A percentile compares a stretch with the other conserved stretches of the same genome.
These are phyloP conservation scores for Takifugu ocellatus DNA, from an alignment of 2,797 vertebrate species.

Conservation along the genomic window DNA sequence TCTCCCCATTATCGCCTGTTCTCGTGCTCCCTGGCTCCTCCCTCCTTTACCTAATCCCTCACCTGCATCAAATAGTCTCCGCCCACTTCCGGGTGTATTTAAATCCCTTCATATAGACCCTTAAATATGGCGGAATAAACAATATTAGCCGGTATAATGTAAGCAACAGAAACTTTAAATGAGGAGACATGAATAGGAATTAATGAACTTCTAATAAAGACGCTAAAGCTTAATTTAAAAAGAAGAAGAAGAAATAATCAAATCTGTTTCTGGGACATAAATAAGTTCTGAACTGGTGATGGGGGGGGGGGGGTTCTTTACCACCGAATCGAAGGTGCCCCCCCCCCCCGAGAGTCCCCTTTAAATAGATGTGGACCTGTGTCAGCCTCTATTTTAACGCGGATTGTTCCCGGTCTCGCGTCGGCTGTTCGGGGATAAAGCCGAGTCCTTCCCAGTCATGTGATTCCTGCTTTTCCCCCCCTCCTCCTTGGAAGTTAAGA, in stretches of 20 bases:
- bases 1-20: too few species aligned
- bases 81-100: too few species aligned
- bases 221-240: too few species aligned
- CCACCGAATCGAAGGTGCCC: slow-evolving; percentile 15
- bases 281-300: slow-evolving; percentile 30
- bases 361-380: slow-evolving; percentile 54
- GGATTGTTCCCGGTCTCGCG: slow-evolving; percentile 39
- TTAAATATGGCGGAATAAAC: too few species aligned
- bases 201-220: too few species aligned
- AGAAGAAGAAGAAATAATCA: background rate
- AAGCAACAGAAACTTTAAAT: background rate
- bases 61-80: too few species aligned
- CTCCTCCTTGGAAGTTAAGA: slow-evolving; percentile 72
- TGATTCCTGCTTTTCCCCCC: slow-evolving; percentile 57
- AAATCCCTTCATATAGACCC: too few species aligned
- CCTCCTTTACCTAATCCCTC: too few species aligned
- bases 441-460: slow-evolving; percentile 68
- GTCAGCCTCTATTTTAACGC: slow-evolving; percentile 39
- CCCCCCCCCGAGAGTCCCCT: slow-evolving; percentile 24
- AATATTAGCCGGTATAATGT: too few species aligned
- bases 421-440: slow-evolving; percentile 47
- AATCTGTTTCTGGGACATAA: slow-evolving; percentile 7
- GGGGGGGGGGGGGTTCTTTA: background rate
- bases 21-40: too few species aligned
- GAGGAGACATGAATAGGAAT: background rate